Base-by-base conservation (phyloP, 2,888 invertebrate genomes). In the Oligia latruncula region DNA sequence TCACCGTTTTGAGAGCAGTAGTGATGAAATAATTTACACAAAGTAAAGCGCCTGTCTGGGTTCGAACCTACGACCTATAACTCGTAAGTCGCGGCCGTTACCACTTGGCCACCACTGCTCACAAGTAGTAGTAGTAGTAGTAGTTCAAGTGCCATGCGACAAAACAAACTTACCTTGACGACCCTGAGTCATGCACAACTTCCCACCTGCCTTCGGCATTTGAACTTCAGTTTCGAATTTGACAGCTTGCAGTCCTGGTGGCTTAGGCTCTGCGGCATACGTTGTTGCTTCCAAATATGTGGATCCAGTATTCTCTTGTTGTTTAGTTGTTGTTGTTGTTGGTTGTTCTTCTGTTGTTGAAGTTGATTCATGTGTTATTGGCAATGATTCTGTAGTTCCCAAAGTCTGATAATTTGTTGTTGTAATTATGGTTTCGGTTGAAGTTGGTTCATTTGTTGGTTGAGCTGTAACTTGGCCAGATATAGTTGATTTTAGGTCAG, bases 141-240 rank as follows among this genome's bases (percentile, higher is more conserved):
- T 29, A 29, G 29, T 29, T 29, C 29, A 29, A 29, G 29, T 29
- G 11, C 11, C 46, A 46, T 46, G 46, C 46, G 46, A 46, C 46
- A 46, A 46, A 46, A 46, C 46, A 2, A 46, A 11, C 89, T 85
- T 78, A 93, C 93, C 89, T 66, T 81, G 89, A 20, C 86, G 88
- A 0, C 91, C 92, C 17, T 92, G 90, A 23, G 83, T 87, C 0
- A 90, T n/a, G 3, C 87, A 88, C 0, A 92, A 70, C 68, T 93
- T 93, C 0, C 93, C 93, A 0, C 92, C 93, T 11, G 85, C 80
- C 20, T 86, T 88, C 0, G 79, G 77, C 1, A 84, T 67, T 20
- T 81, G 81, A 0, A 87, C 55, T 1, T 83, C 83, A 3, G 86
- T 82, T 4, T 66, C 67, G 0, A 80, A 70, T 46, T 71, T 62